A percentile compares a stretch with the other conserved stretches of the same genome.
Conservation (phyloP, 2,797 vertebrate genomes). For the Crocodylus rhombifer region DNA sequence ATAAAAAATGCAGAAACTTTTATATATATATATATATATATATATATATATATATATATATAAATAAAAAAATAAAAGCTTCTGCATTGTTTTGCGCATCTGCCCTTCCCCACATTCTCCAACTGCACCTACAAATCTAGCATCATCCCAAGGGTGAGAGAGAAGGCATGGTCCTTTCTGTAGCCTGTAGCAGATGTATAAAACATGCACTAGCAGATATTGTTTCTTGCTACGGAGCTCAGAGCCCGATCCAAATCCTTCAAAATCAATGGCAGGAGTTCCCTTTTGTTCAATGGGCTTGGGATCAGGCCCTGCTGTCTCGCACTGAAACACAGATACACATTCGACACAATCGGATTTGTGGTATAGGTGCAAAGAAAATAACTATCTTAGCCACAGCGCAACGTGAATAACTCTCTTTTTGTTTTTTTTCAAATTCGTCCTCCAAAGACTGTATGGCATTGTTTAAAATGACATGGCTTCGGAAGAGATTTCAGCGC, state of each 20-base stretch:
- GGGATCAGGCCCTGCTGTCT: not conserved
- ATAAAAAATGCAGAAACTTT: no score
- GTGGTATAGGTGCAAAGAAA: not conserved
- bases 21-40: no score
- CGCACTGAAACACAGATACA: not conserved
- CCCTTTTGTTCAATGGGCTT: not conserved
- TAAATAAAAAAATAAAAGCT: not conserved
- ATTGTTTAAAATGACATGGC: conserved; percentile 16
- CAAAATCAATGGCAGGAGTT: not conserved
- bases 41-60: not conserved
- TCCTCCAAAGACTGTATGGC: conserved; percentile 4
- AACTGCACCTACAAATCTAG: not conserved
- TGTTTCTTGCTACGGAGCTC: not conserved
- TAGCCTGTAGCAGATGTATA: not conserved
- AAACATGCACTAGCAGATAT: not conserved
- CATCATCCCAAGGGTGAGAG: not conserved
- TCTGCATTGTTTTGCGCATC: not conserved
- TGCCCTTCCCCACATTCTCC: not conserved
- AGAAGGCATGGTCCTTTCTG: not conserved
- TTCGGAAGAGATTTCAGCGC: conserved; percentile 21
- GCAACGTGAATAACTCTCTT: not conserved
- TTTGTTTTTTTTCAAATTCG: not conserved
- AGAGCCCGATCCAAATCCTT: not conserved
- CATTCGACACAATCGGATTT: not conserved
- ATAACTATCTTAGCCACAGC: not conserved